A percentile compares a stretch with the other conserved stretches of the same genome.
Conservation (phyloP, 2,797 vertebrate genomes). For the Bryconaethiops microstoma region DNA sequence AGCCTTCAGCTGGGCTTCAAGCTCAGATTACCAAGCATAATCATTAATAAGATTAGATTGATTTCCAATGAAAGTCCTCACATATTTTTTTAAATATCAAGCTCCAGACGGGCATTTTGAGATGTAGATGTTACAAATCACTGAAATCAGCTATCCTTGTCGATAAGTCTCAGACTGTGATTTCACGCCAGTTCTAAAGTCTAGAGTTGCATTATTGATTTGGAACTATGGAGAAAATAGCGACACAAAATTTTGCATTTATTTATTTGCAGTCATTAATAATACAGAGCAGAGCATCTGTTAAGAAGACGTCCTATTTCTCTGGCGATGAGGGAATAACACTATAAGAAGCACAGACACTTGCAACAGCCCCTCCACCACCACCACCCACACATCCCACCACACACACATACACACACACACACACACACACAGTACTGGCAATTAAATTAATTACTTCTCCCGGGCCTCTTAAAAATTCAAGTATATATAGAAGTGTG, state of each 20-base stretch:
- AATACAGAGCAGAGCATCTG: slow-evolving; percentile 39
- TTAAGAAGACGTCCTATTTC: slow-evolving; percentile 37
- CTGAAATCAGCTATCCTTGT: too few species aligned
- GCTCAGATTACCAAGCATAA: neutral
- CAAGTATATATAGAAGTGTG: neutral
- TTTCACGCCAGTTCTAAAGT: neutral
- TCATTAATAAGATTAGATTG: neutral
- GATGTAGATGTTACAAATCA: too few species aligned
- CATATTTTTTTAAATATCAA: too few species aligned
- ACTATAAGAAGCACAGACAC: neutral
- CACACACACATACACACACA: neutral
- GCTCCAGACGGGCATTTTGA: too few species aligned
- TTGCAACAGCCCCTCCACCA: neutral
- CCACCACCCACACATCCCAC: neutral
- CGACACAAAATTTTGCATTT: neutral
- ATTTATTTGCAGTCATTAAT: slow-evolving; percentile 31
- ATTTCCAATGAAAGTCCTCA: neutral
- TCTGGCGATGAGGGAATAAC: slow-evolving; percentile 10
- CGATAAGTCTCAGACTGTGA: neutral
- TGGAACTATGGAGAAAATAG: neutral
- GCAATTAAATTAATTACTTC: slow-evolving; percentile 10
- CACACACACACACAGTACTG: slow-evolving; percentile 14
- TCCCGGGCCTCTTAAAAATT: neutral
- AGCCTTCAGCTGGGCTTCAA: too few species aligned
- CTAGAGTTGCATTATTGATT: too few species aligned